Percentiles rank a stretch among this genome's conserved stretches.
These are phyloP conservation scores for Aporophyla nigra DNA, from an alignment of 2,888 invertebrate species.

Conservation along the genomic window DNA sequence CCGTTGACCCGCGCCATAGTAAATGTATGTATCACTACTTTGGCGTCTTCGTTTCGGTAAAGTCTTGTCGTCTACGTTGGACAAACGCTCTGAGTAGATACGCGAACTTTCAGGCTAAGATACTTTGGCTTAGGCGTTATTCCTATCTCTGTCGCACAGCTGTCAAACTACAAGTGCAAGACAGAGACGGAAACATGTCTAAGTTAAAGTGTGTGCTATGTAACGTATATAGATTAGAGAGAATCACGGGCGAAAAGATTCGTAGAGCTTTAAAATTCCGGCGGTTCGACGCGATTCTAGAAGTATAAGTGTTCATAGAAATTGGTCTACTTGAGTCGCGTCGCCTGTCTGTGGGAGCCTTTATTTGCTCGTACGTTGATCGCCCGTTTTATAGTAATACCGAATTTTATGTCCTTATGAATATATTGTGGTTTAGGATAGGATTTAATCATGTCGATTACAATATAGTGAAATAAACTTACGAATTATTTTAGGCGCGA, in stretches of 20 bases:
- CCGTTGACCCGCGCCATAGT: too few species aligned
- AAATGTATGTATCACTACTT: too few species aligned
- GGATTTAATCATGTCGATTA: conserved; percentile 3
- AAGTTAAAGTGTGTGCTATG: not conserved
- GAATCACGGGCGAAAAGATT: not conserved
- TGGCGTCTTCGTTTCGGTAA: too few species aligned
- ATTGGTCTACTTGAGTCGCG: not conserved
- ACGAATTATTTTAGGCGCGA: not conserved
- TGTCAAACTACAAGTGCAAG: not conserved
- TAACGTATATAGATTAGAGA: not conserved
- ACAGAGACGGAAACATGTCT: not conserved
- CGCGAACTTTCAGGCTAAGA: not conserved
- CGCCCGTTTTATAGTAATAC: conserved; percentile 13
- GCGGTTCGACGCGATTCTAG: not conserved
- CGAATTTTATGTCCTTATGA: conserved; percentile 44
- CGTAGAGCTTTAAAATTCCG: not conserved
- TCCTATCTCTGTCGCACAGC: not conserved
- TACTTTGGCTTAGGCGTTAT: not conserved
- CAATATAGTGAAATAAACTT: conserved; percentile 18
- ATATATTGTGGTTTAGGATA: conserved; percentile 31
- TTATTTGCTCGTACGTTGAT: not conserved
- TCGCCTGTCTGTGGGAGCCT: not conserved
- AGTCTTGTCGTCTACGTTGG: too few species aligned
- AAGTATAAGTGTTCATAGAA: not conserved
- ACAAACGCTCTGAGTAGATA: too few species aligned